Conservation (phyloP, 2,888 invertebrate species). For the Heliconius hortense region DNA sequence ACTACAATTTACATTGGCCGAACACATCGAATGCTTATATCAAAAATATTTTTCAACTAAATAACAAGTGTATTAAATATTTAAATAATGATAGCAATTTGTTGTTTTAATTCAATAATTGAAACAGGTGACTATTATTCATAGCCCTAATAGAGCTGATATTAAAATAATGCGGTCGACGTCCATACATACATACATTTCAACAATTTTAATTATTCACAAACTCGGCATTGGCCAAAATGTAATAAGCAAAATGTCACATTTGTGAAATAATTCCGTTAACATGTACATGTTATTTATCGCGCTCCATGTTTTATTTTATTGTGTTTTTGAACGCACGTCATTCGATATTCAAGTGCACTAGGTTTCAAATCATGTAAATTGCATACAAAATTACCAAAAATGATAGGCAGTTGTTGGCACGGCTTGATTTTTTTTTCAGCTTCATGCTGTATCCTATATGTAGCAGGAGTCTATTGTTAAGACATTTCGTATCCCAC, state of each 20-base stretch:
- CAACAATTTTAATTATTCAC: conserved; percentile 43
- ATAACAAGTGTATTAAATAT: conserved; percentile 4
- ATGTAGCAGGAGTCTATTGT: too few relatives aligned
- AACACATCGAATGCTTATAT: background rate
- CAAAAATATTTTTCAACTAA: conserved; percentile 14
- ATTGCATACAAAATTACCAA: background rate
- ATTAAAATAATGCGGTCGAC: conserved; percentile 42
- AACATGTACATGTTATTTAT: conserved; percentile 38
- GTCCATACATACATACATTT: conserved; percentile 40
- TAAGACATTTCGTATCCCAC: too few relatives aligned
- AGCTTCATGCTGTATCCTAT: too few relatives aligned
- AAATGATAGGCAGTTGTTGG: too few relatives aligned
- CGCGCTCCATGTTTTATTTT: conserved; percentile 24
- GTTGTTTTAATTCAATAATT: conserved; percentile 36
- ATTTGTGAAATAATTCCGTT: conserved; percentile 44
- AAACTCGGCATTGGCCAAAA: conserved; percentile 40
- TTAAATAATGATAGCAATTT: conserved; percentile 36
- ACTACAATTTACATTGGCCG: background rate
- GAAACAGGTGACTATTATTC: conserved; percentile 39
- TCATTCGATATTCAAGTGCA: background rate
- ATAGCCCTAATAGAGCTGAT: conserved; percentile 38
- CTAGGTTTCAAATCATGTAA: background rate
- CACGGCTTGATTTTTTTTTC: too few relatives aligned
- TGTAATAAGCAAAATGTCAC: conserved; percentile 44
- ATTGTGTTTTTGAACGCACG: background rate